These are phyloP conservation scores for Sylvia borin DNA, from an alignment of 2,797 vertebrate species.

Conservation along the genomic window DNA sequence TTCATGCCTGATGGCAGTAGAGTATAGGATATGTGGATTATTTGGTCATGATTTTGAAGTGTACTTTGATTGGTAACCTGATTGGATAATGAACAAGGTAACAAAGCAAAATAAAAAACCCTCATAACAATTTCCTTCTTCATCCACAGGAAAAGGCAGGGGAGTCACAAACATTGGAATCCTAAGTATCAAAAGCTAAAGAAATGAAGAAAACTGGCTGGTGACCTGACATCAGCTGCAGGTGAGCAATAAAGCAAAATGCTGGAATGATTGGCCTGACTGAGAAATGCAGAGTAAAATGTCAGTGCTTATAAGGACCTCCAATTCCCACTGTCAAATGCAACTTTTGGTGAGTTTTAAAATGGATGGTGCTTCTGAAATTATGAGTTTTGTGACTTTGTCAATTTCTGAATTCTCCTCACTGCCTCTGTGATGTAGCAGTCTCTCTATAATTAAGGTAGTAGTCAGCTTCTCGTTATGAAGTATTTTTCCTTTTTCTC, in stretches of 20 bases:
- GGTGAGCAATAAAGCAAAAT: neutral
- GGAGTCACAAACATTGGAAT: neutral
- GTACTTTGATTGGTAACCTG: neutral
- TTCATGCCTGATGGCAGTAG: neutral
- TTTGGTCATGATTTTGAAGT: neutral
- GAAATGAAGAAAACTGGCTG: neutral
- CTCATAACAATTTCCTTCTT: neutral
- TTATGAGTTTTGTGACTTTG: neutral
- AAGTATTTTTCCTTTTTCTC: neutral
- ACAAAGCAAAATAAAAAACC: neutral
- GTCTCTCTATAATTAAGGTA: neutral
- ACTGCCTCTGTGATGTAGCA: neutral
- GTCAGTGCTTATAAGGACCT: neutral
- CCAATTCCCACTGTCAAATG: neutral
- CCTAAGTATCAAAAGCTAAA: neutral
- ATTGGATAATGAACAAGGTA: neutral
- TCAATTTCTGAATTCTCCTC: neutral
- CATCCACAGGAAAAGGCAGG: neutral
- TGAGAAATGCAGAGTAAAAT: neutral
- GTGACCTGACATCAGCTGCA: neutral
- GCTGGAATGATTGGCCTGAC: neutral
- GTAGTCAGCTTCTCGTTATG: neutral
- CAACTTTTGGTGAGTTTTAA: neutral
- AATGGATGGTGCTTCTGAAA: neutral
- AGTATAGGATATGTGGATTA: neutral